Evolutionary conservation across 2,113 vertebrate genomes (phyloP), one percentile per base, ranked within the genome.

Genomic region (Zeus faber): DNA sequence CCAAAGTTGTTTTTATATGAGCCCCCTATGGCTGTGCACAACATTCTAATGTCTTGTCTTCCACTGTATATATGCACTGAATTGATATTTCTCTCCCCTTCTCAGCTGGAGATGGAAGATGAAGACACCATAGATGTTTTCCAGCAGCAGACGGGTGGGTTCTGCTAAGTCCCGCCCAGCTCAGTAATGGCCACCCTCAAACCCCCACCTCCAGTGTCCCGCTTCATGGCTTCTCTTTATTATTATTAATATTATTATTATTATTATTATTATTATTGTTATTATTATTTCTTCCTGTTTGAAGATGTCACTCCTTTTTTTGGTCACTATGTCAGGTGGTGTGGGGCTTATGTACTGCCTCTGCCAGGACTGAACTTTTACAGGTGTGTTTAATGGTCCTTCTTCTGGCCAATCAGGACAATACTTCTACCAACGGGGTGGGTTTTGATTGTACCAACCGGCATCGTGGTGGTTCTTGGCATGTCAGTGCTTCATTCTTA

Each of bases 101-200:
- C 9, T 23, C 64, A 92, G 90, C 82, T 92, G 80, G 90, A 92
- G 84, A 92, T 92, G 90, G 90, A 92, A 70, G 90, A 91, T 59
- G 90, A 92, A 80, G 90, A 92, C 86, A 92, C 90, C 68, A 92
- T 92, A 76, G 90, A 92, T 50, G 90, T 92, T 82, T 92, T 92
- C 86, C 90, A 92, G 74, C 90, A 92, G 85, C 90, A 92, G 85
- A 92, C 90, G 27, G 90, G 90, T 8, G 90, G 89, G 22, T 67
- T 47, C 79, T 89, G 88, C 80, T 91, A 91, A 88, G 71, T 65
- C 48, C 66, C 35, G 33, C 62, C 67, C 62, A 65, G 49, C 53
- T 70, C 70, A 75, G 67, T 72, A 74, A 74, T 54, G 17, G 67
- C 74, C 77, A 76, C 64, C 70, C 59, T 77, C 66, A 77, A 71